These are phyloP conservation scores for Mohoua ochrocephala DNA, from an alignment of 2,113 vertebrate genomes.

Conservation along the genomic window DNA sequence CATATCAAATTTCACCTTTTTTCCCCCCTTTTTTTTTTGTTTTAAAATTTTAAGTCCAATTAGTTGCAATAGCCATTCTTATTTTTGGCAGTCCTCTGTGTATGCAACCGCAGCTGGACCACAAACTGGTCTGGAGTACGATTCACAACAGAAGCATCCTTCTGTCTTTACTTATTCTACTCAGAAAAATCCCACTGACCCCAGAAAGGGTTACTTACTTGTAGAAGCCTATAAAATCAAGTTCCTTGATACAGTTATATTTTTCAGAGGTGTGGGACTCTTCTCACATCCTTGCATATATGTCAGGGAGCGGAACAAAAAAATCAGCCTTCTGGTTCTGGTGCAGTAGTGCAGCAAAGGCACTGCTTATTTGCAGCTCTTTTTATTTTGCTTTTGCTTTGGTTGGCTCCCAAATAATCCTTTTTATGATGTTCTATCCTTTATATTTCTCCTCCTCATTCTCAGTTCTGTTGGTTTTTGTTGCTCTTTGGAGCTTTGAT, in stretches of 20 bases:
- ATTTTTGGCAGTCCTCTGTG: background rate
- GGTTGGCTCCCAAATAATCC: conserved; percentile 14
- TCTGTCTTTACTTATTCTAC: background rate
- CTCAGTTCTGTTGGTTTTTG: conserved; percentile 1
- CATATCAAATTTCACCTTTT: background rate
- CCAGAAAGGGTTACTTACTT: background rate
- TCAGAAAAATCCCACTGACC: background rate
- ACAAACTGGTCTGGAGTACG: background rate
- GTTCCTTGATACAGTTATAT: background rate
- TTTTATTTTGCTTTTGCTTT: conserved; percentile 9
- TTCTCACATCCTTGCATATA: background rate
- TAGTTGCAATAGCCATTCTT: background rate
- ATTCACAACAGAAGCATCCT: background rate
- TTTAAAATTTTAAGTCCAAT: background rate
- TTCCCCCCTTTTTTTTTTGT: background rate
- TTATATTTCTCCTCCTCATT: conserved; percentile 1
- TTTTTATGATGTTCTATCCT: conserved; percentile 48
- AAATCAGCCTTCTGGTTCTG: background rate
- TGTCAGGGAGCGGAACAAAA: background rate
- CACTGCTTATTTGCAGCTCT: conserved; percentile 3
- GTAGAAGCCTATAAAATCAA: background rate
- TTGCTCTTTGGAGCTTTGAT: conserved; percentile 56
- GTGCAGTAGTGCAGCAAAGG: background rate
- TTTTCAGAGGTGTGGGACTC: background rate
- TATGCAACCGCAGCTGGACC: background rate